Percentiles rank a stretch among this genome's conserved stretches.
These are phyloP conservation scores for Xylocampa areola DNA, from an alignment of 2,888 invertebrate genomes.

Conservation along the genomic window DNA sequence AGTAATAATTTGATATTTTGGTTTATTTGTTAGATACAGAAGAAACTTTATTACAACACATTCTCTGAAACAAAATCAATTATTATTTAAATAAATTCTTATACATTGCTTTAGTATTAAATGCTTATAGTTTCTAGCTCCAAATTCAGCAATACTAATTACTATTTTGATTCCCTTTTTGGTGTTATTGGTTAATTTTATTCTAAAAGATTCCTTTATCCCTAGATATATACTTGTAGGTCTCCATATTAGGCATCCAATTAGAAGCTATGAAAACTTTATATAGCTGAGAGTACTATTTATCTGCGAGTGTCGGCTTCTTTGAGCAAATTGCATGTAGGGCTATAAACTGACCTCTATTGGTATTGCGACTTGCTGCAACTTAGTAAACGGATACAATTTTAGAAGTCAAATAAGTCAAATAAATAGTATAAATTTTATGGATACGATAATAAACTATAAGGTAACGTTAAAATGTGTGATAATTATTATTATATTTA, in stretches of 20 bases:
- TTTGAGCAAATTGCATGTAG: slow-evolving; percentile 77
- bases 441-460: slow-evolving; percentile 34
- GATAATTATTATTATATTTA: too few species aligned
- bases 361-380: slow-evolving; percentile 71
- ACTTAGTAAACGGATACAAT: slow-evolving; percentile 72
- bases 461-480: not conserved
- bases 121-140: not conserved
- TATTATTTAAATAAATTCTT: not conserved
- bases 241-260: slow-evolving; percentile 72
- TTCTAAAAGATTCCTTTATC: slow-evolving; percentile 26
- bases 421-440: slow-evolving; percentile 53
- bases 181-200: slow-evolving; percentile 27
- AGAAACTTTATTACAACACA: not conserved
- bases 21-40: not conserved
- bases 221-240: slow-evolving; percentile 22
- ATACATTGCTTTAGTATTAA: not conserved
- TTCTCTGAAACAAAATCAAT: not conserved
- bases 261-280: slow-evolving; percentile 78
- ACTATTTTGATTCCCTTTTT: slow-evolving; percentile 8
- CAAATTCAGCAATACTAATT: slow-evolving; percentile 5
- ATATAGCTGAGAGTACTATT: slow-evolving; percentile 70
- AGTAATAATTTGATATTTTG: not conserved
- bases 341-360: slow-evolving; percentile 71
- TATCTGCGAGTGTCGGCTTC: slow-evolving; percentile 77
- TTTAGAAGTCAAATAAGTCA: slow-evolving; percentile 64